These are phyloP conservation scores for Drosophila glabriapex DNA, from an alignment of 2,888 invertebrate species.

Conservation along the genomic window DNA sequence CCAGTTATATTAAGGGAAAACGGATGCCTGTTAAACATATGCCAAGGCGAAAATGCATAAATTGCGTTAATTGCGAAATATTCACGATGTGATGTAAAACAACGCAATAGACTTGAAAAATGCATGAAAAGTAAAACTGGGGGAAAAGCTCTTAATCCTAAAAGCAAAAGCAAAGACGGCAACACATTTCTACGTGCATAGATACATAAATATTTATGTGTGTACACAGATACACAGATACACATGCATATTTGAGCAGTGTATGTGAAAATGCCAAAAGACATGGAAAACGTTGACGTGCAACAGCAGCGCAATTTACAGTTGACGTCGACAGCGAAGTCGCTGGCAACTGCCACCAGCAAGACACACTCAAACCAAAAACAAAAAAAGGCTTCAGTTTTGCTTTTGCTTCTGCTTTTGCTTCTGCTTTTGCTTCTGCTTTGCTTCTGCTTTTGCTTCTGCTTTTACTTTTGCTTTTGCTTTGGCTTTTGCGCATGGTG, in stretches of 20 bases:
- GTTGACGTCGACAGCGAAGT: constrained; percentile 21
- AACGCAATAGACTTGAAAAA: constrained; percentile 12
- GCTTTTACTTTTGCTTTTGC: constrained; percentile 1
- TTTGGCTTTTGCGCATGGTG: constrained; percentile 36
- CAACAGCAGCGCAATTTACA: constrained; percentile 47
- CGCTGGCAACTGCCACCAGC: constrained; percentile 6
- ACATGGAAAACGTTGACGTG: constrained; percentile 57
- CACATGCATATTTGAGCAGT: not conserved
- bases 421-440: constrained; percentile 6
- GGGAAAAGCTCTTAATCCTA: constrained; percentile 20
- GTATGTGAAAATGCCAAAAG: constrained; percentile 53
- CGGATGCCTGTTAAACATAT: constrained; percentile 16
- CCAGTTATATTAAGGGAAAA: not conserved
- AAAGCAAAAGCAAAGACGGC: constrained; percentile 4
- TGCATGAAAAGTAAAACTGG: constrained; percentile 8
- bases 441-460: not conserved
- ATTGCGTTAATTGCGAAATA: constrained; percentile 18
- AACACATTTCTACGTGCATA: not conserved
- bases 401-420: not conserved
- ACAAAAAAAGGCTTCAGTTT: constrained; percentile 39
- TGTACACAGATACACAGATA: constrained; percentile 4
- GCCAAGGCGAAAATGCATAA: constrained; percentile 4
- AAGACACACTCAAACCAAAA: constrained; percentile 20
- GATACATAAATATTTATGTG: constrained; percentile 16
- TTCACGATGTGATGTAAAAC: constrained; percentile 1